These are phyloP conservation scores for Aphidius gifuensis DNA, from an alignment of 1,140 invertebrate genomes.

Conservation along the genomic window DNA sequence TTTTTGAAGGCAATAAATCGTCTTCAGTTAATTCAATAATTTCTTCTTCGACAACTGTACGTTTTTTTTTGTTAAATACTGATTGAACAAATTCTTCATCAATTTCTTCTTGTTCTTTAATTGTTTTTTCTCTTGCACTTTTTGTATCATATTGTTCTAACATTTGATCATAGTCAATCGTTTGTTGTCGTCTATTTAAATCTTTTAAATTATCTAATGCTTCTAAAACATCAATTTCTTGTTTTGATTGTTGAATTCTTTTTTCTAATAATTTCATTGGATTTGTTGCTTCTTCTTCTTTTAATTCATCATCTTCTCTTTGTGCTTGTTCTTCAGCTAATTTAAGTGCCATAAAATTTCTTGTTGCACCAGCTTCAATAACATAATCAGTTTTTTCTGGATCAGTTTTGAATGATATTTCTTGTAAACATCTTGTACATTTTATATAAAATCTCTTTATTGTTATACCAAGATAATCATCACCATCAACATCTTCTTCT, in stretches of 20 bases:
- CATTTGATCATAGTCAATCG: slow-evolving; percentile 86
- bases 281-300: slow-evolving; percentile 97
- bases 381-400: slow-evolving; percentile 97
- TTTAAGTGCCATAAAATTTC: slow-evolving; percentile 98
- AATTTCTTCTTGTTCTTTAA: slow-evolving; percentile 73
- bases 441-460: slow-evolving; percentile 96
- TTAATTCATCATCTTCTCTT: slow-evolving; percentile 85
- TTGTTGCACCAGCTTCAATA: slow-evolving; percentile 95
- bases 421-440: slow-evolving; percentile 96
- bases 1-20: slow-evolving; percentile 24
- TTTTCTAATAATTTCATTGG: slow-evolving; percentile 97
- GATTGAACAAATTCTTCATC: slow-evolving; percentile 80
- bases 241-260: slow-evolving; percentile 92
- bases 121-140: slow-evolving; percentile 59
- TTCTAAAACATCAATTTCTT: slow-evolving; percentile 94
- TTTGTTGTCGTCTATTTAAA: slow-evolving; percentile 84
- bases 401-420: slow-evolving; percentile 99
- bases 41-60: slow-evolving; percentile 66
- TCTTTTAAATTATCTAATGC: slow-evolving; percentile 96
- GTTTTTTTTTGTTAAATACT: slow-evolving; percentile 50
- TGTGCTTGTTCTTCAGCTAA: slow-evolving; percentile 94
- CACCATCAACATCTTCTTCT: slow-evolving; percentile 97
- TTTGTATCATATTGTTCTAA: slow-evolving; percentile 72
- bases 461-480: slow-evolving; percentile 95
- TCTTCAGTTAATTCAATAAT: slow-evolving; percentile 62